Conservation (phyloP, 2,888 invertebrate genomes). For the Meta bourneti region DNA sequence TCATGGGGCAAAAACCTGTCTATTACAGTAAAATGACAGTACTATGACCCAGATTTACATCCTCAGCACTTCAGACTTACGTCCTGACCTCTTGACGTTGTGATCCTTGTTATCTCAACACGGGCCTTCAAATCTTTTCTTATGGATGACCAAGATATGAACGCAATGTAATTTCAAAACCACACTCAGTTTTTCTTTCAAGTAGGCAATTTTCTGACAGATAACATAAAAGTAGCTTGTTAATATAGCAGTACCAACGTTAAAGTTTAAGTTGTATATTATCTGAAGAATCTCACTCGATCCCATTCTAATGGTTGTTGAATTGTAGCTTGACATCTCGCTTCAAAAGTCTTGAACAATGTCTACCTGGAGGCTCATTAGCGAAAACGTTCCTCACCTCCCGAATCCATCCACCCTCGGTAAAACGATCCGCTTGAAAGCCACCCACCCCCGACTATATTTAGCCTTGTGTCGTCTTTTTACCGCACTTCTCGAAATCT, state of each 20-base stretch:
- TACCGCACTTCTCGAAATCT: constrained; percentile 8
- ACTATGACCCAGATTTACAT: too few relatives aligned
- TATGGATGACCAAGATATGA: background rate
- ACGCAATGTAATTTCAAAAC: background rate
- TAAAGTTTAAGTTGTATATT: too few relatives aligned
- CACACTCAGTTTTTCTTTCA: background rate
- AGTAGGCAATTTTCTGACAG: background rate
- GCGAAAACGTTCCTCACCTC: background rate
- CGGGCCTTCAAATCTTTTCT: background rate
- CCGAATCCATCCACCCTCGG: background rate
- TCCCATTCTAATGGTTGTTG: background rate
- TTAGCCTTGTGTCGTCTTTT: background rate
- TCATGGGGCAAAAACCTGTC: too few relatives aligned
- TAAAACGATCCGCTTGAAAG: constrained; percentile 3
- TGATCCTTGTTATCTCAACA: too few relatives aligned
- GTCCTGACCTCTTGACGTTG: too few relatives aligned
- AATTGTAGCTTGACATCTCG: background rate
- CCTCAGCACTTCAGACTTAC: too few relatives aligned
- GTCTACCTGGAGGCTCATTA: constrained; percentile 36
- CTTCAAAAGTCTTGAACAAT: constrained; percentile 1
- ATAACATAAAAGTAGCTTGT: background rate
- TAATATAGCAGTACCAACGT: too few relatives aligned
- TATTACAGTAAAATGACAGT: too few relatives aligned
- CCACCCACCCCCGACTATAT: constrained; percentile 8
- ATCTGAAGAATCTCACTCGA: too few relatives aligned